A percentile compares a stretch with the other conserved stretches of the same genome.
Evolutionary conservation across 2,797 vertebrate genomes (phyloP).

Genomic region (Melanotaenia nigrans): DNA sequence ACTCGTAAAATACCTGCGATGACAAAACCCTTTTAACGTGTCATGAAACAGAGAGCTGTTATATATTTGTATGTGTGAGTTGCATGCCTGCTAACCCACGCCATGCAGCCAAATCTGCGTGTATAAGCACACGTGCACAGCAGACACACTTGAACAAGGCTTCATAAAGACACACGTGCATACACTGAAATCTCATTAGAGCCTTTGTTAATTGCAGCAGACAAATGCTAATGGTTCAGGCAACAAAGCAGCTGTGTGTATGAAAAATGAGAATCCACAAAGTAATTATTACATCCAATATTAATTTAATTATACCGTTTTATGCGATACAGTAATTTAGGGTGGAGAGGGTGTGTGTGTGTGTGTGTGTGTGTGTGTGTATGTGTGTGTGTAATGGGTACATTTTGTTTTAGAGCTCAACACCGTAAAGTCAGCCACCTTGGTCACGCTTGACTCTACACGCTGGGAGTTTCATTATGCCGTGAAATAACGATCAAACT

Average conservation of each 20-base stretch:
- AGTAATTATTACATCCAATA: constrained; percentile 90
- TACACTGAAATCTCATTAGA: constrained; percentile 91
- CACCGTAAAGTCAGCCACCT: constrained; percentile 37
- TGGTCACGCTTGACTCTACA: constrained; percentile 44
- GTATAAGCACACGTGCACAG: constrained; percentile 76
- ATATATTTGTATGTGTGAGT: constrained; percentile 75
- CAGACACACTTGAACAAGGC: constrained; percentile 34
- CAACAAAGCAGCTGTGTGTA: constrained; percentile 87
- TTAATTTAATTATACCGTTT: constrained; percentile 88
- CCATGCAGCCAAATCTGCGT: constrained; percentile 47
- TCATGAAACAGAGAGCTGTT: constrained; percentile 80
- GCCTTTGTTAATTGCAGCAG: constrained; percentile 91
- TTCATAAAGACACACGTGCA: constrained; percentile 68
- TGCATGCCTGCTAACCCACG: constrained; percentile 23
- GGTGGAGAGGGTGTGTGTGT: constrained; percentile 26
- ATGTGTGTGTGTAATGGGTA: not conserved
- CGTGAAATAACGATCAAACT: constrained; percentile 52
- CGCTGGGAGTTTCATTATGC: constrained; percentile 54
- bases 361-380: not conserved
- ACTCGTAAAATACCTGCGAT: constrained; percentile 87
- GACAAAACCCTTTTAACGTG: constrained; percentile 85
- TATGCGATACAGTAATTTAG: constrained; percentile 83
- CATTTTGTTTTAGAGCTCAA: constrained; percentile 25
- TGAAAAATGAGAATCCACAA: constrained; percentile 87
- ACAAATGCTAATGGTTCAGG: constrained; percentile 91